phyloP scores from a whole-genome alignment of 2,888 invertebrate species.

The Cephus nigrinus region DNA sequence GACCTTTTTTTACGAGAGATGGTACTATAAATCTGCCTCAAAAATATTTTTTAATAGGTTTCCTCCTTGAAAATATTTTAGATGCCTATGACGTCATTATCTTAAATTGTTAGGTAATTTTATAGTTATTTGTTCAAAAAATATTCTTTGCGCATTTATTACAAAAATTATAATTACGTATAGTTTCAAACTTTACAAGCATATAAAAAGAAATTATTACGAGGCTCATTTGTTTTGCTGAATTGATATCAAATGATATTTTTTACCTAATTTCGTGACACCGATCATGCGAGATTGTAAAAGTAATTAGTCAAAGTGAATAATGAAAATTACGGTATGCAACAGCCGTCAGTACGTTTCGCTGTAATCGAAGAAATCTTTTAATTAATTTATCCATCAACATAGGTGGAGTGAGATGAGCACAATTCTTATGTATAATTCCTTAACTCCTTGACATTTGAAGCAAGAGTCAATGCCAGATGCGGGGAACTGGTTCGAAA shows the following conservation, averaged over 20 bases:
- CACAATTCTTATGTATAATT: background rate
- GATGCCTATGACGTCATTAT: no score
- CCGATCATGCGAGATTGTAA: background rate
- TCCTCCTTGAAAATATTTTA: no score
- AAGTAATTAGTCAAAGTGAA: background rate
- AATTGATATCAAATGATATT: background rate
- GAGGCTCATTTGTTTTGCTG: background rate
- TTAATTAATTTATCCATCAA: background rate
- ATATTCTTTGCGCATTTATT: no score
- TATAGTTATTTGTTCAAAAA: no score
- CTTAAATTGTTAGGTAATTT: no score
- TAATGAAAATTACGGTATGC: background rate
- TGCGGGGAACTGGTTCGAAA: background rate
- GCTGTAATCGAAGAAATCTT: background rate
- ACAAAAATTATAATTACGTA: background rate
- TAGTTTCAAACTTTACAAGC: background rate
- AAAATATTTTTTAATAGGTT: no score
- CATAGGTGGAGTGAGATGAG: background rate
- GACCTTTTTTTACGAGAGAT: no score
- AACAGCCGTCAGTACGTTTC: background rate
- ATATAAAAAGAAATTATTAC: background rate
- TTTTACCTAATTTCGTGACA: background rate
- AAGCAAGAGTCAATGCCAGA: background rate
- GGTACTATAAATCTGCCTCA: no score
- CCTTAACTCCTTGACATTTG: background rate